Evolutionary conservation across 2,888 invertebrate species (phyloP).

Genomic region (Steinernema carpocapsae): DNA sequence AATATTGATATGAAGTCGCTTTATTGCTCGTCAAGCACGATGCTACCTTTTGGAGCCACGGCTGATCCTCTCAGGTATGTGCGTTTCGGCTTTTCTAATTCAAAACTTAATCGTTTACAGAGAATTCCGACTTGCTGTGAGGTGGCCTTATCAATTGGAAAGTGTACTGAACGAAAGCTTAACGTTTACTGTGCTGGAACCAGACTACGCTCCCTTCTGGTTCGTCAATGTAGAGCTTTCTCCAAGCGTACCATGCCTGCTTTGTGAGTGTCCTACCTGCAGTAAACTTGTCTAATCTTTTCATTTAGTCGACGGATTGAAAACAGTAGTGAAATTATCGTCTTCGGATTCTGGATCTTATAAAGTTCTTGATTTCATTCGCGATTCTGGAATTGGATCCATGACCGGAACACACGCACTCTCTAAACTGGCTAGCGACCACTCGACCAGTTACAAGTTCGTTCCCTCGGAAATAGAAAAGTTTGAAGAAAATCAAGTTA

Average conservation of each 20-base stretch:
- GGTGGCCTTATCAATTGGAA: slow-evolving; percentile 51
- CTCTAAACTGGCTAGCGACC: slow-evolving; percentile 3
- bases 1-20: slow-evolving; percentile 13
- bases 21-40: not conserved
- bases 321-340: not conserved
- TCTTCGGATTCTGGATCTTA: slow-evolving; percentile 2
- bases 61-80: slow-evolving; percentile 7
- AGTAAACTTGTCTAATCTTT: not conserved
- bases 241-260: slow-evolving; percentile 74
- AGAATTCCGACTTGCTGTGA: slow-evolving; percentile 43
- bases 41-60: not conserved
- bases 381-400: not conserved
- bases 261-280: slow-evolving; percentile 71
- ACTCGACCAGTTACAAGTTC: slow-evolving; percentile 1
- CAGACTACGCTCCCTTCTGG: slow-evolving; percentile 81
- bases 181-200: slow-evolving; percentile 85
- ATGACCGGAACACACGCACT: not conserved
- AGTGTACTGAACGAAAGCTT: slow-evolving; percentile 77
- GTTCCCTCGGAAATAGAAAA: not conserved
- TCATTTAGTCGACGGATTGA: slow-evolving; percentile 13
- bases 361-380: not conserved
- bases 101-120: no score
- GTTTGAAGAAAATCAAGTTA: not conserved
- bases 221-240: slow-evolving; percentile 71
- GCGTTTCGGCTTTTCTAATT: not conserved